These are phyloP conservation scores for Nephrotoma flavescens DNA, from an alignment of 2,888 invertebrate species.

Conservation along the genomic window DNA sequence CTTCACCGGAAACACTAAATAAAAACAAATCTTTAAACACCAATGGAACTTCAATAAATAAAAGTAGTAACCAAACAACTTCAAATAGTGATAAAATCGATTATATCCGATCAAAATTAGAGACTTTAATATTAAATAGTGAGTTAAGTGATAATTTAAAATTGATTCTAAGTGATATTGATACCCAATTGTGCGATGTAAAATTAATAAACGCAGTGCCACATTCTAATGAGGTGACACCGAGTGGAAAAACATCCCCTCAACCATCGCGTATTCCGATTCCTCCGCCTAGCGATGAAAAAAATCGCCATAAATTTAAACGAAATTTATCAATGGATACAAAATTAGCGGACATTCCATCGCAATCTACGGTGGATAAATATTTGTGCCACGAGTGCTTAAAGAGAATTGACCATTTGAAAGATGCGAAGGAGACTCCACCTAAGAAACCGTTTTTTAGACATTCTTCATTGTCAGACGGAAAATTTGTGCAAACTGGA, in stretches of 20 bases:
- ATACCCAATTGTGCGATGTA: neutral
- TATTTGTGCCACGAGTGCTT: neutral
- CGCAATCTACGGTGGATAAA: neutral
- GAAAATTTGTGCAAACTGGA: neutral
- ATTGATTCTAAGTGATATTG: neutral
- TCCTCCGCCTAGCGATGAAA: neutral
- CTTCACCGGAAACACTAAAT: slow-evolving; percentile 15
- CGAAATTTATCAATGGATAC: neutral
- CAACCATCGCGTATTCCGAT: neutral
- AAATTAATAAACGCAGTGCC: neutral
- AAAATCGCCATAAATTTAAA: neutral
- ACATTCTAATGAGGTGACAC: neutral
- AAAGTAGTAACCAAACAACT: neutral
- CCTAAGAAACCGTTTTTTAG: neutral
- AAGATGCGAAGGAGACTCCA: neutral
- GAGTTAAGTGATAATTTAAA: neutral
- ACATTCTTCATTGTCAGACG: neutral
- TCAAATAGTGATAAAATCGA: neutral
- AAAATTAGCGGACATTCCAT: neutral
- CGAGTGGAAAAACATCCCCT: neutral
- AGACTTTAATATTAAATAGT: neutral
- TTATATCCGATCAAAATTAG: neutral
- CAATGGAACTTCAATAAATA: neutral
- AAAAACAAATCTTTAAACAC: neutral
- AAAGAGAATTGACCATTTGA: neutral